Evolutionary conservation across 92 coral and sea anemone species (phyloP), one percentile per base, ranked within the genome.

Genomic region (Virgularia gustaviana): DNA sequence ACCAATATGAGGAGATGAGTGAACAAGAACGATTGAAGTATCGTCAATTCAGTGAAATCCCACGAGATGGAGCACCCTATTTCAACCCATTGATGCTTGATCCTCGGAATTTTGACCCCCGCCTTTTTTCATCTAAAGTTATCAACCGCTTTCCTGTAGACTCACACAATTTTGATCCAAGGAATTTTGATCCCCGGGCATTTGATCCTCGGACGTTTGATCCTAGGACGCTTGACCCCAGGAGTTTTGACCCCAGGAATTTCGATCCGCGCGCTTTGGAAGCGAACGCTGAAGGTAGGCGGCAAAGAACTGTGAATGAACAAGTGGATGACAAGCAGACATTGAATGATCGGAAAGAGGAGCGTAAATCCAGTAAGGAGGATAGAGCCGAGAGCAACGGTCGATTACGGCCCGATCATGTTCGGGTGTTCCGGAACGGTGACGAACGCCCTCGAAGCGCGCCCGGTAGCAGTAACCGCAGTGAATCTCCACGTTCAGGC

Each of bases 401-500:
- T 68, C 60, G 60, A 35, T n/a, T 38, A 10, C 9, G 31, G 61
- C 13, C 61, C 59, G 75, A 68, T 35, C 75, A 68, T 30, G 9
- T 49, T 31, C 75, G 75, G 45, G 19, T 31, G 0, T 42, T 20
- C 11, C 72, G 51, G 11, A 42, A 42, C 28, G 61, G 34, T 35
- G 75, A 68, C 59, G 75, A 54, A 2, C 61, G 75, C 0, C 61
- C 75, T 19, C 75, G 75, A 51, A 49, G 75, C 15, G 60, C 75
- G 1, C 61, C 75, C 9, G 58, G 31, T 8, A 39, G 15, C 45
- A 34, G 43, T 51, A 18, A 15, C 51, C 75, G 75, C 41, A 49
- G 61, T 54, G 31, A 33, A 39, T 68, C 75, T 20, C 75, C 60
- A 20, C 75, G 61, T 3, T 53, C 23, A 6, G 51, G 35, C 36